Evolutionary conservation across 2,888 invertebrate genomes (phyloP).

Genomic region (Sesia bembeciformis): DNA sequence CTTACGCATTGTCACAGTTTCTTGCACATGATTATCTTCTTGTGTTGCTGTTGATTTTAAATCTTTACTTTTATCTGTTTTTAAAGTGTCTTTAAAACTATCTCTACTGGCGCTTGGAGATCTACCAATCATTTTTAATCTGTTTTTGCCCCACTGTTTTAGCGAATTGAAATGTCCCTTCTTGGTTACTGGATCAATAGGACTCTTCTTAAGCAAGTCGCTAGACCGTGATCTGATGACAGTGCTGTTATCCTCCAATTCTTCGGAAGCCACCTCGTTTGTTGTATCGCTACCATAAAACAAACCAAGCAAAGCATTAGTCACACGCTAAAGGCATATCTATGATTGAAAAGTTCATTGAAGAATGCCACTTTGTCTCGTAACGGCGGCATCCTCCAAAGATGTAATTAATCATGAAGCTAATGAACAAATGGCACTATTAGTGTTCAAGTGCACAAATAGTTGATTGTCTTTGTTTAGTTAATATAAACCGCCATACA

Average conservation of each 20-base stretch:
- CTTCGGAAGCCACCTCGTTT: constrained; percentile 69
- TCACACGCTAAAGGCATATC: constrained; percentile 70
- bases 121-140: constrained; percentile 82
- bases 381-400: constrained; percentile 53
- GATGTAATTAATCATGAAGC: constrained; percentile 63
- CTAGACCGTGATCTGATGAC: constrained; percentile 83
- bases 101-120: constrained; percentile 73
- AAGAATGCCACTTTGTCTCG: constrained; percentile 58
- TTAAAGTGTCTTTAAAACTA: constrained; percentile 53
- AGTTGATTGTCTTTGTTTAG: constrained; percentile 50
- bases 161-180: constrained; percentile 85
- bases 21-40: constrained; percentile 78
- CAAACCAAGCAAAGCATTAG: constrained; percentile 76
- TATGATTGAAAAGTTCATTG: constrained; percentile 43
- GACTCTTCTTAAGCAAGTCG: constrained; percentile 82
- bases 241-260: constrained; percentile 64
- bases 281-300: constrained; percentile 71
- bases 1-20: constrained; percentile 78
- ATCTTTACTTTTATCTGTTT: constrained; percentile 53
- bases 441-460: constrained; percentile 67
- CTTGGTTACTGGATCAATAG: constrained; percentile 70
- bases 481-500: constrained; percentile 14
- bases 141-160: constrained; percentile 89
- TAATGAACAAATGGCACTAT: constrained; percentile 69
- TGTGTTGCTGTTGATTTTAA: constrained; percentile 46